phyloP scores from a whole-genome alignment of 2,113 vertebrate species.

The Erythrolamprus reginae region DNA sequence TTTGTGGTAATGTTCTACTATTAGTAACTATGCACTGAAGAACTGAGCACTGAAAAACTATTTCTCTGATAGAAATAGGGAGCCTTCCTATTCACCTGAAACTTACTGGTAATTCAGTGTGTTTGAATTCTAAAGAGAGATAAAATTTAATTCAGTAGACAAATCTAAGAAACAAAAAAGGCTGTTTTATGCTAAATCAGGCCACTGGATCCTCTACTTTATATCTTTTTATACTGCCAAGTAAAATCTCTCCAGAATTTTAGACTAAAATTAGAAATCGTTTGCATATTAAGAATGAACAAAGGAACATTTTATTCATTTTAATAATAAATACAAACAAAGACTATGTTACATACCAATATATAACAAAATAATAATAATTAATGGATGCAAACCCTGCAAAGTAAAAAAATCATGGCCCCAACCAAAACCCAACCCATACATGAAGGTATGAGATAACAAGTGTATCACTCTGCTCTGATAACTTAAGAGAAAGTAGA shows the following conservation, averaged over 20 bases:
- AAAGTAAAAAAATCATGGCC: not conserved
- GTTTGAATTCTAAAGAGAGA: not conserved
- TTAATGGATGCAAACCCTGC: not conserved
- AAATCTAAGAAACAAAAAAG: not conserved
- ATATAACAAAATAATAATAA: not conserved
- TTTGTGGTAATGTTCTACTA: not conserved
- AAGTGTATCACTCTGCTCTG: not conserved
- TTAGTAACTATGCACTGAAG: not conserved
- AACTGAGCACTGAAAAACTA: not conserved
- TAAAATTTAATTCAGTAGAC: not conserved
- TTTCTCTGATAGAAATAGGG: not conserved
- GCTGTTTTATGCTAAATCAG: not conserved
- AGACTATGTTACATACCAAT: not conserved
- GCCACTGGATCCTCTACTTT: not conserved
- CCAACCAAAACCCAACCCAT: not conserved
- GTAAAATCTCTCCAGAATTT: not conserved
- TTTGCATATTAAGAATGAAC: not conserved
- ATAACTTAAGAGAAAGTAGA: not conserved
- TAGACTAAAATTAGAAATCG: not conserved
- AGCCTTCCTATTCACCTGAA: not conserved
- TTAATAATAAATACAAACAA: not conserved
- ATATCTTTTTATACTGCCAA: not conserved
- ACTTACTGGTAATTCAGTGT: not conserved
- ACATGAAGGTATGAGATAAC: not conserved
- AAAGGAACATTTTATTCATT: not conserved